phyloP scores from a whole-genome alignment of 1,140 invertebrate genomes.

The Pygmarrhopalites habei region DNA sequence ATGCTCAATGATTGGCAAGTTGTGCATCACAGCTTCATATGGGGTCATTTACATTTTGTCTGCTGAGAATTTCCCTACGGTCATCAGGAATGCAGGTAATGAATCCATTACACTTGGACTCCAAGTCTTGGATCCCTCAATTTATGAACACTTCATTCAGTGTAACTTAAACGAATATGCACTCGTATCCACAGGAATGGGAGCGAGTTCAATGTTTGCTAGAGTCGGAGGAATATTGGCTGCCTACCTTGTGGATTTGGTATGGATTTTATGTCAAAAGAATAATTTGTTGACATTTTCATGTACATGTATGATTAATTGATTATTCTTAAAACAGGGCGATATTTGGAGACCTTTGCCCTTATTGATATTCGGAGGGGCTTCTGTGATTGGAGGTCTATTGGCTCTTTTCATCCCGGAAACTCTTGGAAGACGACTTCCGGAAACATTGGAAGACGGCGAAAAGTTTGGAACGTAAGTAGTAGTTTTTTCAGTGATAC shows the following conservation, averaged over 20 bases:
- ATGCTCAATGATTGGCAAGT: slow-evolving; percentile 70
- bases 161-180: no score
- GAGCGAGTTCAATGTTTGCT: slow-evolving; percentile 62
- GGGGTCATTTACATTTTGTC: slow-evolving; percentile 72
- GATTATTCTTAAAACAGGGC: no score
- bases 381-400: slow-evolving; percentile 57
- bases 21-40: slow-evolving; percentile 72
- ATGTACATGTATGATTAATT: no score
- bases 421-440: slow-evolving; percentile 63
- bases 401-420: slow-evolving; percentile 65
- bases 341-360: slow-evolving; percentile 59
- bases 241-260: slow-evolving; percentile 60
- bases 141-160: no score
- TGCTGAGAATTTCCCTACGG: slow-evolving; percentile 75
- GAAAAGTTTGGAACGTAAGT: slow-evolving; percentile 58
- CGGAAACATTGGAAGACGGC: slow-evolving; percentile 65
- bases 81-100: slow-evolving; percentile 55
- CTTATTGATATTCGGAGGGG: slow-evolving; percentile 60
- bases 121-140: no score
- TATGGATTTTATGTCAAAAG: slow-evolving; percentile 41
- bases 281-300: slow-evolving; percentile 6
- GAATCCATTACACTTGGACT: no score
- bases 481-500: no score
- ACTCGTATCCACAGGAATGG: no score
- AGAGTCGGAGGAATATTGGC: slow-evolving; percentile 68